These are phyloP conservation scores for Sitodiplosis mosellana DNA, from an alignment of 1,140 invertebrate species.

Conservation along the genomic window DNA sequence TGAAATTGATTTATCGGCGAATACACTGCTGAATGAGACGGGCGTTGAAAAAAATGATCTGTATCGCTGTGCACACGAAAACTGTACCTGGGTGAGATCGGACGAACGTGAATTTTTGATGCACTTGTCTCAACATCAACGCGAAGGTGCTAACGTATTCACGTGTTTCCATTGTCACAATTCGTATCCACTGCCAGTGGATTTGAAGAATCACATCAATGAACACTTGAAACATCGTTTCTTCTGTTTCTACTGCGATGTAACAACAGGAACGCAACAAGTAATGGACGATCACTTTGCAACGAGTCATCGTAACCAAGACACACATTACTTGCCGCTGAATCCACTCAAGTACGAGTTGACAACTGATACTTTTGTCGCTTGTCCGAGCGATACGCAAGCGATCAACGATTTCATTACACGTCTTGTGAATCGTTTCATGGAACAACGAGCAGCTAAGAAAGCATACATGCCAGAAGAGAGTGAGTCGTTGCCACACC, in stretches of 20 bases:
- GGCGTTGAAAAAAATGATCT: conserved; percentile 23
- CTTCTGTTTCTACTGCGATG: conserved; percentile 16
- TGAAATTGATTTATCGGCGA: background rate
- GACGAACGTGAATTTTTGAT: background rate
- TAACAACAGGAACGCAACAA: background rate
- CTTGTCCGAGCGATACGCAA: conserved; percentile 26
- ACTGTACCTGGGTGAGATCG: conserved; percentile 12
- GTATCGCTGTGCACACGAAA: conserved; percentile 28
- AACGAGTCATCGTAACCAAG: conserved; percentile 30
- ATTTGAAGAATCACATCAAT: conserved; percentile 9
- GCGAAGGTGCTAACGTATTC: background rate
- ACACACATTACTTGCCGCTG: conserved; percentile 27
- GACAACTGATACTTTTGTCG: conserved; percentile 31
- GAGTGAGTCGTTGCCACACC: conserved; percentile 38
- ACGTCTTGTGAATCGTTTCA: conserved; percentile 3
- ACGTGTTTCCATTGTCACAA: background rate
- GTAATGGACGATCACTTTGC: conserved; percentile 13
- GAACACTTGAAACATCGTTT: conserved; percentile 25
- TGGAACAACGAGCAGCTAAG: conserved; percentile 13
- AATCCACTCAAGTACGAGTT: conserved; percentile 30
- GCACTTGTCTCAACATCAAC: background rate
- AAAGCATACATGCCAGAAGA: conserved; percentile 35
- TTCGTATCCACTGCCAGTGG: background rate
- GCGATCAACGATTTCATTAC: no score
- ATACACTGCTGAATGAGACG: conserved; percentile 14